Conservation (phyloP, 2,888 invertebrate species). For the Mimumesa dahlbomi region DNA sequence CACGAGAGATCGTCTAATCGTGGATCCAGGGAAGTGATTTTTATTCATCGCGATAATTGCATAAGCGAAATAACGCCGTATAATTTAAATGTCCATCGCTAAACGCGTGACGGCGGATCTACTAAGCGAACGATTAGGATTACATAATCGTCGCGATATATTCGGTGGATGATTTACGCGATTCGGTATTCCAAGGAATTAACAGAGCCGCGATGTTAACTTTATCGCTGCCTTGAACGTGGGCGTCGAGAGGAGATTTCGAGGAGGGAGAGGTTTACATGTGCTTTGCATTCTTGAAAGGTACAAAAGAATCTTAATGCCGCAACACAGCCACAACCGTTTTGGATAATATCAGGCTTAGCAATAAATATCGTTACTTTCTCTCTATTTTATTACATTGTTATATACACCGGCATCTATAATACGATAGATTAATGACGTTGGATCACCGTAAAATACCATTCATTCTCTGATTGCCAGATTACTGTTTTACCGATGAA, state of each 20-base stretch:
- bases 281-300: slow-evolving; percentile 36
- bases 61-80: background rate
- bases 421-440: background rate
- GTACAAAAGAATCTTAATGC: slow-evolving; percentile 47
- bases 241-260: slow-evolving; percentile 47
- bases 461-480: background rate
- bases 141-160: slow-evolving; percentile 39
- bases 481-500: too few species aligned
- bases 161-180: slow-evolving; percentile 51
- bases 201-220: slow-evolving; percentile 38
- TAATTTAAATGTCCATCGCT: background rate
- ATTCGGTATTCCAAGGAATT: slow-evolving; percentile 47
- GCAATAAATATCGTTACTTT: slow-evolving; percentile 20
- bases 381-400: slow-evolving; percentile 2
- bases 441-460: slow-evolving; percentile 2
- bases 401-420: background rate
- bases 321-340: slow-evolving; percentile 17
- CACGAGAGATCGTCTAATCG: too few species aligned
- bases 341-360: slow-evolving; percentile 30
- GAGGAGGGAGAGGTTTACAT: slow-evolving; percentile 43
- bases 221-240: slow-evolving; percentile 36
- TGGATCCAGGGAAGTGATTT: too few species aligned
- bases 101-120: background rate
- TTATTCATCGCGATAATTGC: slow-evolving; percentile 8
- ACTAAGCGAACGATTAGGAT: slow-evolving; percentile 27